A percentile compares a stretch with the other conserved stretches of the same genome.
These are phyloP conservation scores for Columba janthina DNA, from an alignment of 2,113 vertebrate genomes.

Conservation along the genomic window DNA sequence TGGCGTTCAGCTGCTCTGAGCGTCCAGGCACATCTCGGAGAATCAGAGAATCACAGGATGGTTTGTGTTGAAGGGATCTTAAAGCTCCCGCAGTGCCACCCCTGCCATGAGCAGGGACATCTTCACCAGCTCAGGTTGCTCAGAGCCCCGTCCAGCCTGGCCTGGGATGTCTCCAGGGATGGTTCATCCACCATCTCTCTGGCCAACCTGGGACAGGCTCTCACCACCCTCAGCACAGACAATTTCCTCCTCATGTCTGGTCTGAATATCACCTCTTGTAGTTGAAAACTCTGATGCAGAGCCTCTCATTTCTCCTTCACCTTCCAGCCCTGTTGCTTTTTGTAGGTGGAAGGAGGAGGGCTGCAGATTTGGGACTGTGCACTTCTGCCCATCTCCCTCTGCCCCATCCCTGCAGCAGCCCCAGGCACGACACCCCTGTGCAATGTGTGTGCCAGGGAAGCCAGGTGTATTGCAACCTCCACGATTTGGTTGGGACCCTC, in stretches of 20 bases:
- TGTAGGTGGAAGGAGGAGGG: neutral
- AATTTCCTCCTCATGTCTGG: too few relatives aligned
- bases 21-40: neutral
- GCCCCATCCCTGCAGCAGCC: neutral
- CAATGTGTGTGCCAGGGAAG: neutral
- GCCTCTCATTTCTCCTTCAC: neutral
- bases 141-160: too few relatives aligned
- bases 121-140: too few relatives aligned
- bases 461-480: neutral
- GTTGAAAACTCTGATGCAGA: neutral
- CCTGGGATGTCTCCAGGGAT: too few relatives aligned
- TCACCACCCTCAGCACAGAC: too few relatives aligned
- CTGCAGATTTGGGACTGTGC: neutral
- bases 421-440: rapidly evolving
- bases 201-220: too few relatives aligned
- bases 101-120: too few relatives aligned
- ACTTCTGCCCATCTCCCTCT: neutral
- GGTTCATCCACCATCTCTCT: too few relatives aligned
- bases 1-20: neutral
- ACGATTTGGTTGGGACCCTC: neutral
- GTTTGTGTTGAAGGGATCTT: too few relatives aligned
- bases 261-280: too few relatives aligned
- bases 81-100: too few relatives aligned
- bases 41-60: too few relatives aligned
- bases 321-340: neutral